phyloP scores from a whole-genome alignment of 1,140 invertebrate genomes.

The Protaetia brevitarsis region DNA sequence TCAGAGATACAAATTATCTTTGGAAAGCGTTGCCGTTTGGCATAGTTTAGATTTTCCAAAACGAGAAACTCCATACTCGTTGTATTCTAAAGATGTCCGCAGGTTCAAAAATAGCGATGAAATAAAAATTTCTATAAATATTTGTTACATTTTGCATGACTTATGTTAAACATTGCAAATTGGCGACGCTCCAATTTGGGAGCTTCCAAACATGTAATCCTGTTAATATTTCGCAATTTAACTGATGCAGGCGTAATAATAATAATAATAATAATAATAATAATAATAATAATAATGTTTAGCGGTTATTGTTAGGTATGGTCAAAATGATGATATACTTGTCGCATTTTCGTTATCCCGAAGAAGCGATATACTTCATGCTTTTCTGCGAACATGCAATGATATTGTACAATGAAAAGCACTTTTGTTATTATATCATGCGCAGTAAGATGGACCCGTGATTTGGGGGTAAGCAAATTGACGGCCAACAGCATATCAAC shows the following conservation, averaged over 20 bases:
- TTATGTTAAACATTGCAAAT: slow-evolving; percentile 9
- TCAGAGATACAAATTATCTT: not conserved
- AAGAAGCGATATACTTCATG: not conserved
- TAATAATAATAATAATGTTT: too few species aligned
- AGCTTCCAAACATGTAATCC: not conserved
- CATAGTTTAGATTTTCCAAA: not conserved
- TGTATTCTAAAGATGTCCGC: not conserved
- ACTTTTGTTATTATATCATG: not conserved
- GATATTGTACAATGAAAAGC: slow-evolving; percentile 14
- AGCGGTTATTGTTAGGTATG: too few species aligned
- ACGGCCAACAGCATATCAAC: not conserved
- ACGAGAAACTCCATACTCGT: not conserved
- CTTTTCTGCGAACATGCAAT: not conserved
- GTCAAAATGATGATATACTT: not conserved
- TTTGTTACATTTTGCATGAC: slow-evolving; percentile 10
- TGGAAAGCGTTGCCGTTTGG: not conserved
- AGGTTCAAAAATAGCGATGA: not conserved
- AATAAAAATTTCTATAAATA: slow-evolving; percentile 16
- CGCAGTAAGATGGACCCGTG: not conserved
- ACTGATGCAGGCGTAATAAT: too few species aligned
- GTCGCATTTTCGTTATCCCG: not conserved
- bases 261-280: too few species aligned
- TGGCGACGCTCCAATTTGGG: not conserved
- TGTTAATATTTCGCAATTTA: not conserved
- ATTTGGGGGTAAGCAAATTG: not conserved